Evolutionary conservation across 2,797 vertebrate species (phyloP), one percentile per base, ranked within the genome.

Genomic region (Spinus olivaceus): DNA sequence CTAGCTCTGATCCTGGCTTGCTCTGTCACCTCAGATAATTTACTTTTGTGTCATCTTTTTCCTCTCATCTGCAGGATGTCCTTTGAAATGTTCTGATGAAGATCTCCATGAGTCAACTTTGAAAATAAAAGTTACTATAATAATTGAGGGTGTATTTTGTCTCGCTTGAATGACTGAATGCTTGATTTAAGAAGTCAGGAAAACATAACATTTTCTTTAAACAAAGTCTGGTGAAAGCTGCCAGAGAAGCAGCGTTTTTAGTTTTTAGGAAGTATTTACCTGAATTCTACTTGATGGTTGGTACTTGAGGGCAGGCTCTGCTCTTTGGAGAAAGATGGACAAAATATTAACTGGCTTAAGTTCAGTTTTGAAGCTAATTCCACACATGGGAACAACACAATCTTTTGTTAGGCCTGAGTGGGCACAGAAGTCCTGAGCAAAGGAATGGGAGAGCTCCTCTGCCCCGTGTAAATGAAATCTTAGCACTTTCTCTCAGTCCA

Each of bases 21-120:
- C 28, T 74, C 35, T 91, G 65, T 88, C 69, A 91, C 44, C 61
- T 86, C 46, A 88, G 50, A 81, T 16, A 65, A 90, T 61, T 81
- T 16, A 57, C 10, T 57, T 80, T 39, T 35, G 15, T 65, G 35
- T 54, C 27, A 23, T 76, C 64, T 30, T 82, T 87, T 71, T 67
- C 41, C 37, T 24, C 47, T 51, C 59, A 72, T 44, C 70, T 72
- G 39, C 46, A 93, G 84, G 59, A 71, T 28, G 10, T 71, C 42
- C 30, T 88, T 69, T 79, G 54, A 41, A 61, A 83, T 61, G 25
- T 24, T 77, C 24, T 70, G 65, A 78, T 59, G 57, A 90, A 91
- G 78, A 59, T 41, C 14, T 50, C 63, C 47, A 6, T 1, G 1
- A 24, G 2, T 42, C 12, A 88, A 76, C 27, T 50, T 30, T 2